A percentile compares a stretch with the other conserved stretches of the same genome.
These are phyloP conservation scores for Heliothis subflexa DNA, from an alignment of 1,140 invertebrate species.

Conservation along the genomic window DNA sequence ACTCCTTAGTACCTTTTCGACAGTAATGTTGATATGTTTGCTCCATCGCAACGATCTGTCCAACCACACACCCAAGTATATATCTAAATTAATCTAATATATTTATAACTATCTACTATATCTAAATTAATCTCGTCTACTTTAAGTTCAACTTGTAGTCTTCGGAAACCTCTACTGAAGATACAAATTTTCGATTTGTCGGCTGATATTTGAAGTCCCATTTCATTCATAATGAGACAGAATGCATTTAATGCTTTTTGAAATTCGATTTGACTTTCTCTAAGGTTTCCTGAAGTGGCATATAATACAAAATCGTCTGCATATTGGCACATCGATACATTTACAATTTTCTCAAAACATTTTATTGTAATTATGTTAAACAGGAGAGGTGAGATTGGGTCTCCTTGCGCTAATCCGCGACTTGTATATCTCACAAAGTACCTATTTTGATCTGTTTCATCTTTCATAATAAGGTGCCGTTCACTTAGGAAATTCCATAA, in stretches of 20 bases:
- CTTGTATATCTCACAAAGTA: neutral
- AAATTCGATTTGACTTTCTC: neutral
- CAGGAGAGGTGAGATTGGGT: neutral
- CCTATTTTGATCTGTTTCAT: neutral
- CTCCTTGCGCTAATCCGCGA: no score
- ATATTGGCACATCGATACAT: neutral
- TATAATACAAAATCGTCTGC: conserved; percentile 7
- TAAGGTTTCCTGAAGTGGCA: neutral
- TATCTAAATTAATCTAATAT: neutral
- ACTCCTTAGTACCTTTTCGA: neutral
- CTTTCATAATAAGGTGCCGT: conserved; percentile 8
- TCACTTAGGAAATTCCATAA: conserved; percentile 4
- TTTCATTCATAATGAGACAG: neutral
- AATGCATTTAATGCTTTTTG: neutral
- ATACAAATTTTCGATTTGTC: neutral
- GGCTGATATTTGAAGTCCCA: neutral
- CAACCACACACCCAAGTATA: neutral
- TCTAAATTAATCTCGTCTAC: neutral
- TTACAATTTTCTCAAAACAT: neutral
- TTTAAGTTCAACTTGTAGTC: neutral
- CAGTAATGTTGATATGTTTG: neutral
- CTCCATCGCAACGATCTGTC: neutral
- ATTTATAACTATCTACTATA: neutral
- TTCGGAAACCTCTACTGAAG: conserved; percentile 10
- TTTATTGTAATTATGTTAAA: no score